Evolutionary conservation across 2,113 vertebrate species (phyloP).

Genomic region (Triplophysa tibetana): DNA sequence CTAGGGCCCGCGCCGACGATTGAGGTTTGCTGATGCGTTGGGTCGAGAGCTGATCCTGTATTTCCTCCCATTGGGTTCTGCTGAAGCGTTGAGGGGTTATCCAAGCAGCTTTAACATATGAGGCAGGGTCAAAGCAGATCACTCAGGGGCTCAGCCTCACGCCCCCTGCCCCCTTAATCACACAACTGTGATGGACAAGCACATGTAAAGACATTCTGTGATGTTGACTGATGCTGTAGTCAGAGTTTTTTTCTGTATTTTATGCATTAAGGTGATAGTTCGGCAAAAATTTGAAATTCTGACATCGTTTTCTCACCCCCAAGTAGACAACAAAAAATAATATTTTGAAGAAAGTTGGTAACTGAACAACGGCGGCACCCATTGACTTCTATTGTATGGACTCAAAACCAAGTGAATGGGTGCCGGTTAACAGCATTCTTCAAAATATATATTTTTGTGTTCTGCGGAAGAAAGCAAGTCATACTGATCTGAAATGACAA

Average conservation of each 20-base stretch:
- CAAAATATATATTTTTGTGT: too few species aligned
- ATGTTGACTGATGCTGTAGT: neutral
- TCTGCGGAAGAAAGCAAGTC: too few species aligned
- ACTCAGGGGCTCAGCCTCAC: slow-evolving; percentile 37
- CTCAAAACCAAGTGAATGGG: too few species aligned
- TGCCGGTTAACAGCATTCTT: too few species aligned
- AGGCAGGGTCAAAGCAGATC: slow-evolving; percentile 64
- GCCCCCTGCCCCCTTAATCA: slow-evolving; percentile 49
- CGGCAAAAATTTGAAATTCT: neutral
- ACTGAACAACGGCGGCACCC: too few species aligned
- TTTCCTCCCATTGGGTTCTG: slow-evolving; percentile 59
- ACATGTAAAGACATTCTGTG: slow-evolving; percentile 44
- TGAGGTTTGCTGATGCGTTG: slow-evolving; percentile 50
- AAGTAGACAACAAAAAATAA: too few species aligned
- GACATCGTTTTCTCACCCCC: too few species aligned
- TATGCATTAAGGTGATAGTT: too few species aligned
- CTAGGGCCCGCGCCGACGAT: slow-evolving; percentile 39
- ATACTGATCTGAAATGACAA: too few species aligned
- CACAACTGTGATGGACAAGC: slow-evolving; percentile 47
- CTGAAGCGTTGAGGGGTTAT: slow-evolving; percentile 56
- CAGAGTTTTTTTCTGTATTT: neutral
- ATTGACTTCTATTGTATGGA: too few species aligned
- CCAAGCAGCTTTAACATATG: slow-evolving; percentile 60
- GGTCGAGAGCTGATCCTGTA: slow-evolving; percentile 49
- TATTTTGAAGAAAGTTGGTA: too few species aligned